These are phyloP conservation scores for Seriola quinqueradiata DNA, from an alignment of 2,113 vertebrate species.

Conservation along the genomic window DNA sequence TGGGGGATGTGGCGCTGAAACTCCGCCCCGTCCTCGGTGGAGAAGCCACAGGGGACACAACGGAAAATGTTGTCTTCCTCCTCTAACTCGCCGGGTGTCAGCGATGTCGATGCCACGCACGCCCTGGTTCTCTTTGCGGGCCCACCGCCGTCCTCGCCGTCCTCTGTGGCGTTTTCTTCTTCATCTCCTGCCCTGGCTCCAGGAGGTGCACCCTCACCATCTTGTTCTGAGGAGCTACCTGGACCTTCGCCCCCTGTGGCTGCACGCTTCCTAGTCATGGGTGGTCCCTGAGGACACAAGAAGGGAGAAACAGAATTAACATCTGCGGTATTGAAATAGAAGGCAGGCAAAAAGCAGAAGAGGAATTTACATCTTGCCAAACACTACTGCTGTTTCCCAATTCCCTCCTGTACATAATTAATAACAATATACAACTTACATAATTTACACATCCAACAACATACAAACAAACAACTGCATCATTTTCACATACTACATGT, in stretches of 20 bases:
- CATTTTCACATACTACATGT: too few relatives aligned
- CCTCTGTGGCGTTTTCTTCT: constrained; percentile 78
- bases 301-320: background rate
- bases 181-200: constrained; percentile 58
- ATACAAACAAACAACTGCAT: background rate
- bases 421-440: background rate
- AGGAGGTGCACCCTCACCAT: constrained; percentile 68
- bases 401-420: too few relatives aligned
- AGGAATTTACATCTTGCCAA: too few relatives aligned
- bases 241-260: constrained; percentile 73
- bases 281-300: constrained; percentile 61
- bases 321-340: too few relatives aligned
- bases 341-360: too few relatives aligned
- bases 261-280: constrained; percentile 82
- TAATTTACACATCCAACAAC: too few relatives aligned
- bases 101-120: constrained; percentile 12
- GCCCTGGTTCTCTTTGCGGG: constrained; percentile 77
- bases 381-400: too few relatives aligned
- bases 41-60: constrained; percentile 87
- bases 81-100: constrained; percentile 71
- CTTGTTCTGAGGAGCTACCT: constrained; percentile 81
- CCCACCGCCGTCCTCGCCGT: constrained; percentile 70
- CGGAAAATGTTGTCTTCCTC: constrained; percentile 80
- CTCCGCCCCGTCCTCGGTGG: constrained; percentile 80
- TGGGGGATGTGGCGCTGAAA: constrained; percentile 88